Evolutionary conservation across 2,888 invertebrate genomes (phyloP).

Genomic region (Troilus luridus): DNA sequence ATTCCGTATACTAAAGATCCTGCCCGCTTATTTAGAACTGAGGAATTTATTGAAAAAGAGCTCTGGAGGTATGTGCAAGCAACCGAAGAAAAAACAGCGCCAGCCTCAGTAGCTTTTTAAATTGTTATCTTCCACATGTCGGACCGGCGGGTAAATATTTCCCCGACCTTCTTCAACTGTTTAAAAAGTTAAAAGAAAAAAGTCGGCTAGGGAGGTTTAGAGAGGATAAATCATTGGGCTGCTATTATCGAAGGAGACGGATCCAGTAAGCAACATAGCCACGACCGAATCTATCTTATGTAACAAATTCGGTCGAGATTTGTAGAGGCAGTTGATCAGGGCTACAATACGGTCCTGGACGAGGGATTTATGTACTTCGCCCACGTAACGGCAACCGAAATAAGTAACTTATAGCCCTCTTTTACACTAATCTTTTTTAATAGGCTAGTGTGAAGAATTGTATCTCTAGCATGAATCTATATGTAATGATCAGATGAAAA

Average conservation of each 20-base stretch:
- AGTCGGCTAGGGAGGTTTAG: slow-evolving; percentile 14
- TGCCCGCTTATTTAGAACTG: background rate
- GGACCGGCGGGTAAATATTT: slow-evolving; percentile 16
- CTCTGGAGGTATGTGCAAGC: slow-evolving; percentile 10
- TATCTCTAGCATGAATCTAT: background rate
- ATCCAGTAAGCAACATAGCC: background rate
- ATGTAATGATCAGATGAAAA: background rate
- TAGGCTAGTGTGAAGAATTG: background rate
- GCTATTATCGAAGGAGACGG: slow-evolving; percentile 34
- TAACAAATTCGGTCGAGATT: slow-evolving; percentile 25
- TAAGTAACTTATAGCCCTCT: slow-evolving; percentile 6
- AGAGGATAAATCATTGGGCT: slow-evolving; percentile 32
- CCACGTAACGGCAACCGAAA: slow-evolving; percentile 25
- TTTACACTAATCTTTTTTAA: background rate
- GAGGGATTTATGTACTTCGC: slow-evolving; percentile 38
- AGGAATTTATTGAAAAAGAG: slow-evolving; percentile 20
- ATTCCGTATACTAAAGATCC: slow-evolving; percentile 16
- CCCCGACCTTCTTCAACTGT: slow-evolving; percentile 43
- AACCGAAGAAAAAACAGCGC: slow-evolving; percentile 40
- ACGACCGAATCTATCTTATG: background rate
- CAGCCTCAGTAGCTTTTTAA: slow-evolving; percentile 24
- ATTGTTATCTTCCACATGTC: slow-evolving; percentile 47
- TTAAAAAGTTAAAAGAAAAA: slow-evolving; percentile 35
- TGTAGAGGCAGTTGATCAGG: slow-evolving; percentile 35
- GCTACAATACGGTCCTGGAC: background rate